phyloP scores from a whole-genome alignment of 2,113 vertebrate species.

The Corythoichthys haematopterus region DNA sequence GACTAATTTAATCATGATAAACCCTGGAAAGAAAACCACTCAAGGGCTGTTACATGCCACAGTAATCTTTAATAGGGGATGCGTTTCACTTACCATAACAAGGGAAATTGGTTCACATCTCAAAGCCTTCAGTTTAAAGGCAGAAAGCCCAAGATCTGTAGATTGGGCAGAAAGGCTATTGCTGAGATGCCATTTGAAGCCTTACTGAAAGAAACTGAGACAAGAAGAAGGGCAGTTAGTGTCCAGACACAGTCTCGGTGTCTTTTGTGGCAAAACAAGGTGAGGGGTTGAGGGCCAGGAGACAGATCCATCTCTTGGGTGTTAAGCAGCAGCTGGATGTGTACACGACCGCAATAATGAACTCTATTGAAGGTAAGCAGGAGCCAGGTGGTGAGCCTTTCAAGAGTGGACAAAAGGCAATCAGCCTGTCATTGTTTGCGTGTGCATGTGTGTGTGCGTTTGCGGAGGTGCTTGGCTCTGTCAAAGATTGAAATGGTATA shows the following conservation, averaged over 20 bases:
- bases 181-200: slow-evolving; percentile 29
- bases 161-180: slow-evolving; percentile 13
- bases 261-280: slow-evolving; percentile 25
- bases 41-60: slow-evolving; percentile 61
- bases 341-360: slow-evolving; percentile 44
- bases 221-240: slow-evolving; percentile 27
- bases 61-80: slow-evolving; percentile 59
- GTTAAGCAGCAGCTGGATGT: slow-evolving; percentile 56
- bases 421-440: slow-evolving; percentile 44
- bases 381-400: slow-evolving; percentile 58
- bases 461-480: slow-evolving; percentile 16
- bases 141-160: slow-evolving; percentile 30
- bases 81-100: slow-evolving; percentile 53
- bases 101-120: slow-evolving; percentile 35
- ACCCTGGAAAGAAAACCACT: slow-evolving; percentile 49
- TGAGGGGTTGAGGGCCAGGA: slow-evolving; percentile 21
- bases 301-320: slow-evolving; percentile 39
- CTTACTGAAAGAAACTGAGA: slow-evolving; percentile 23
- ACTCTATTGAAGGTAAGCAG: slow-evolving; percentile 59
- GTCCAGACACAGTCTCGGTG: slow-evolving; percentile 1
- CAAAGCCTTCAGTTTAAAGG: slow-evolving; percentile 45
- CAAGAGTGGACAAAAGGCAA: slow-evolving; percentile 58
- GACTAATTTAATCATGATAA: slow-evolving; percentile 70
- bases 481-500: slow-evolving; percentile 45
- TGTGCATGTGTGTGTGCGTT: slow-evolving; percentile 6